A percentile compares a stretch with the other conserved stretches of the same genome.
These are phyloP conservation scores for Sarcophaga bullata DNA, from an alignment of 1,140 invertebrate species.

Conservation along the genomic window DNA sequence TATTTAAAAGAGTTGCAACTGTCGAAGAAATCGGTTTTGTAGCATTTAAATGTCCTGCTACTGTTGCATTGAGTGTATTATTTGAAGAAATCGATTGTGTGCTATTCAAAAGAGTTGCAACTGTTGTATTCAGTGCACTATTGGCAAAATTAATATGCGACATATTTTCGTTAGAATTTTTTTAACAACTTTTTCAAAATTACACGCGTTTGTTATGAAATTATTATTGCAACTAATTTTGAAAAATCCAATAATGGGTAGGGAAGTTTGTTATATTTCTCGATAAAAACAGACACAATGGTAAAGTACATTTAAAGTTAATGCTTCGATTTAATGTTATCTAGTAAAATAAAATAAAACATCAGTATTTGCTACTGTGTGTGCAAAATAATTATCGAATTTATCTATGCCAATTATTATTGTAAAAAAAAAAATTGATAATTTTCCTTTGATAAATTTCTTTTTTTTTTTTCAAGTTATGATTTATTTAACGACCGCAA, in stretches of 20 bases:
- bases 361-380: background rate
- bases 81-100: background rate
- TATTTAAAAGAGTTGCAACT: background rate
- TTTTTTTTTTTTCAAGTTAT: background rate
- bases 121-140: background rate
- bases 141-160: background rate
- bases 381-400: conserved; percentile 15
- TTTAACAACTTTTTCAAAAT: background rate
- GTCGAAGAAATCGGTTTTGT: background rate
- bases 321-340: conserved; percentile 20
- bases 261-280: background rate
- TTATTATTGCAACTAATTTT: conserved; percentile 14
- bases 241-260: background rate
- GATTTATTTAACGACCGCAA: background rate
- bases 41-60: background rate
- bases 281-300: conserved; percentile 26
- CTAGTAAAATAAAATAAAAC: background rate
- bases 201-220: conserved; percentile 15
- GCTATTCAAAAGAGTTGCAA: background rate
- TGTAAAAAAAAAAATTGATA: background rate
- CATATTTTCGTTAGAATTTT: background rate
- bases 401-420: conserved; percentile 22
- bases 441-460: background rate
- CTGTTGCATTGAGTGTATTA: background rate
- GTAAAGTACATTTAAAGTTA: background rate